phyloP scores from a whole-genome alignment of 2,797 vertebrate genomes.

The Gymnoscopelus microlampas region DNA sequence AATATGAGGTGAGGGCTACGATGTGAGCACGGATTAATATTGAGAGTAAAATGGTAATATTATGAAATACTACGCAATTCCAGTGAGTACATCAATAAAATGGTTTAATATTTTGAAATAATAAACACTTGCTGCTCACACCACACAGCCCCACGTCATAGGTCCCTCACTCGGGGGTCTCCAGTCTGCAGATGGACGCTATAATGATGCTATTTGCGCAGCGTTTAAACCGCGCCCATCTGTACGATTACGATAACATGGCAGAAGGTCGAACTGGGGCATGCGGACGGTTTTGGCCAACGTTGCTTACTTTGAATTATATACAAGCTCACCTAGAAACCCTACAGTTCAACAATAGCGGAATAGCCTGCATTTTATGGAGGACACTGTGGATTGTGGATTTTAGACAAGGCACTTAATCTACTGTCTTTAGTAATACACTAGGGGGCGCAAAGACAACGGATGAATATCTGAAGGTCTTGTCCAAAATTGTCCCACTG shows the following conservation, averaged over 20 bases:
- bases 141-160: no score
- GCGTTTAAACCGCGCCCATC: constrained; percentile 2
- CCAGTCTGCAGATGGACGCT: no score
- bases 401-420: background rate
- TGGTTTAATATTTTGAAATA: no score
- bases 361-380: background rate
- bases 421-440: constrained; percentile 30
- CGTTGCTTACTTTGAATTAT: constrained; percentile 1
- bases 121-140: no score
- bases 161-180: no score
- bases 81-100: no score
- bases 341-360: background rate
- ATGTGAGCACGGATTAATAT: no score
- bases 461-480: background rate
- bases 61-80: no score
- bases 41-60: no score
- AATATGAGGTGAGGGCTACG: no score
- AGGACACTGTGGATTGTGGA: background rate
- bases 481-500: background rate
- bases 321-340: no score
- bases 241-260: constrained; percentile 1
- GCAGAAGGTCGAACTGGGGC: constrained; percentile 21
- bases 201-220: no score
- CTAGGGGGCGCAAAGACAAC: constrained; percentile 64
- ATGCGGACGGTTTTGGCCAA: constrained; percentile 28